Evolutionary conservation across 2,113 vertebrate species (phyloP), one percentile per base, ranked within the genome.

Genomic region (Chloebia gouldiae): DNA sequence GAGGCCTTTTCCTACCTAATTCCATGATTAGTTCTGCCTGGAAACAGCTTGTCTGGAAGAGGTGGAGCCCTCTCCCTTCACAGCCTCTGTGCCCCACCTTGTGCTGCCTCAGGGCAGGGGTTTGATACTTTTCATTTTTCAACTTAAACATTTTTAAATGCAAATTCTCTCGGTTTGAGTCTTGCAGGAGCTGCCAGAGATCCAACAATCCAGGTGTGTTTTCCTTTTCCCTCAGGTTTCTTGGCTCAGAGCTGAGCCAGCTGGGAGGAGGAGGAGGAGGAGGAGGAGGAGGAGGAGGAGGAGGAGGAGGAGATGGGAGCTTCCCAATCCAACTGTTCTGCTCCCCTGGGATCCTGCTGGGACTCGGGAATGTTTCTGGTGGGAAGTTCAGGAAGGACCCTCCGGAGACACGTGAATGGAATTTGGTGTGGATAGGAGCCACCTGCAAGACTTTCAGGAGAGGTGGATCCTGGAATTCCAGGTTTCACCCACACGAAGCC

Each of bases 221-320:
- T 19, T 2, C 86, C 13, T 59, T 33, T 91, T 39, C 66, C 81
- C 59, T 28, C 93, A 98, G 98, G 81, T 71, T 97, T 98, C 91
- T 83, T 39, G 4, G 57, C 86, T 30, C 54, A 45, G 77, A 33
- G 66, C 30, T 91, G 89, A 97, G n/a, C 42, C 70, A 27, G 49
- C 49, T 33, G 22, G 54, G 13, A 84, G 79, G 54, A 91, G 57
- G 19, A 37, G 22, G 31, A 14, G 30, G 39, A 70, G 33, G 39
- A 86, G 50, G 61, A 87, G 27, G 22, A 30, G 22, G 47, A 13
- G 37, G 39, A 39, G n/a, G n/a, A n/a, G n/a, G n/a, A n/a, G n/a
- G n/a, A n/a, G 13, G 24, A n/a, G n/a, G n/a, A 28, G 27, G 47
- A 13, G 35, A 31, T 15, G 81, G 95, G 88, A 85, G 40, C n/a